Conservation (phyloP, 2,888 invertebrate genomes). For the Tetragnatha montana region DNA sequence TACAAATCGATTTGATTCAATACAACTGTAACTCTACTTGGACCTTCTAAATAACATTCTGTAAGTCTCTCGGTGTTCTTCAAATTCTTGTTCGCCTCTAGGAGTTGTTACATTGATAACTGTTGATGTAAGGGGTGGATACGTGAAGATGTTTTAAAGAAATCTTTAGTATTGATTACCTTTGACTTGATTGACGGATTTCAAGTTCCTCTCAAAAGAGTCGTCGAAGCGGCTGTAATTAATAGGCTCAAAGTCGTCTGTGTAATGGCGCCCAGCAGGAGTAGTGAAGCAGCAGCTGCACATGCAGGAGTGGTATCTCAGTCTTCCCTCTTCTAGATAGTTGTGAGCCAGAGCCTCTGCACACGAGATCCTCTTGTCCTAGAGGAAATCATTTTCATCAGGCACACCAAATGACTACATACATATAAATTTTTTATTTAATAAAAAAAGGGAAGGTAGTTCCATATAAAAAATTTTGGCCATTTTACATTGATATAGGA, state of each 20-base stretch:
- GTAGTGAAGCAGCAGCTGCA: conserved; percentile 95
- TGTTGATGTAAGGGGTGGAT: background rate
- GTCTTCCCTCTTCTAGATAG: conserved; percentile 96
- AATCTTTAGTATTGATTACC: conserved; percentile 79
- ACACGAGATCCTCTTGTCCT: conserved; percentile 95
- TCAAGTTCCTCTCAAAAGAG: conserved; percentile 96
- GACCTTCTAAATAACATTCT: too few relatives aligned
- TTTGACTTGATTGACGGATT: conserved; percentile 95
- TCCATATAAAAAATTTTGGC: too few relatives aligned
- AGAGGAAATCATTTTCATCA: conserved; percentile 72
- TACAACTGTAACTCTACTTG: too few relatives aligned
- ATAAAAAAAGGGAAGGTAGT: too few relatives aligned
- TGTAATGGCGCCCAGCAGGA: conserved; percentile 87
- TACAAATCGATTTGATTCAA: too few relatives aligned
- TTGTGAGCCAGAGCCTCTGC: conserved; percentile 97
- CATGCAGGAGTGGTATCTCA: conserved; percentile 99
- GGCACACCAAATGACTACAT: too few relatives aligned
- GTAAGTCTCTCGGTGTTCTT: background rate
- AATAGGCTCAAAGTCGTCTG: conserved; percentile 92
- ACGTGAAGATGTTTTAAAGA: background rate
- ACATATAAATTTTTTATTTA: too few relatives aligned
- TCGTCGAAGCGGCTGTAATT: conserved; percentile 95
- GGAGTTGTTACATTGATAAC: background rate
- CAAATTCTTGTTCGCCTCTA: background rate
- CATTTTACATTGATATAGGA: too few relatives aligned